phyloP scores from a whole-genome alignment of 1,140 invertebrate genomes.

The Acarapis woodi region DNA sequence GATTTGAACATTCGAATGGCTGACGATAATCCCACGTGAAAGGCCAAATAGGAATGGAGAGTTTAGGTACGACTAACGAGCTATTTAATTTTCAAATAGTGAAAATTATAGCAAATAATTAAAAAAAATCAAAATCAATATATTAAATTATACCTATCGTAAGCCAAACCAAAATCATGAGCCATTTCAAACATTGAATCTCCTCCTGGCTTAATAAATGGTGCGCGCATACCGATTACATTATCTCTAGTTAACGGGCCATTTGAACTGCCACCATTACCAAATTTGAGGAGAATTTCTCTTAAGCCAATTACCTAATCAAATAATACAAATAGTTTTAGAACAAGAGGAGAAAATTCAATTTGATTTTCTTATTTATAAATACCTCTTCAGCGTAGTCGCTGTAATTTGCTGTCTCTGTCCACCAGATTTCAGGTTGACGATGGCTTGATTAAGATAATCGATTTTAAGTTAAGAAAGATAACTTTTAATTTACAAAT shows the following conservation, averaged over 20 bases:
- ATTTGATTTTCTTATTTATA: too few relatives aligned
- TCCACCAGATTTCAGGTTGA: slow-evolving; percentile 11
- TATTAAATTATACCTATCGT: slow-evolving; percentile 67
- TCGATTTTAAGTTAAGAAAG: neutral
- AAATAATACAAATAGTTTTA: too few relatives aligned
- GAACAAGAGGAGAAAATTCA: too few relatives aligned
- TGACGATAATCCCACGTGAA: slow-evolving; percentile 74
- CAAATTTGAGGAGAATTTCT: slow-evolving; percentile 8
- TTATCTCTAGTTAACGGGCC: slow-evolving; percentile 7
- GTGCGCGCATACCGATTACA: slow-evolving; percentile 16
- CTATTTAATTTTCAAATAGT: too few relatives aligned
- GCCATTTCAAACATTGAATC: slow-evolving; percentile 13
- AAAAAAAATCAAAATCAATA: too few relatives aligned
- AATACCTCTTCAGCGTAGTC: slow-evolving; percentile 10
- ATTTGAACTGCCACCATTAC: slow-evolving; percentile 3
- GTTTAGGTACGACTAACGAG: slow-evolving; percentile 54
- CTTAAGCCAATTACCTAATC: slow-evolving; percentile 10
- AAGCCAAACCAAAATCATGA: slow-evolving; percentile 55
- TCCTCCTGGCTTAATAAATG: slow-evolving; percentile 15
- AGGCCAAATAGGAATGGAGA: slow-evolving; percentile 59
- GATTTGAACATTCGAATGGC: slow-evolving; percentile 43
- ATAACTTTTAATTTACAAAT: too few relatives aligned
- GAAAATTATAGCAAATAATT: too few relatives aligned
- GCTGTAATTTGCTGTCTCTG: slow-evolving; percentile 9
- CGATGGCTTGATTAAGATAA: slow-evolving; percentile 4